Base-by-base conservation (phyloP, 2,888 invertebrate genomes). In the Drosophila melanocephala region DNA sequence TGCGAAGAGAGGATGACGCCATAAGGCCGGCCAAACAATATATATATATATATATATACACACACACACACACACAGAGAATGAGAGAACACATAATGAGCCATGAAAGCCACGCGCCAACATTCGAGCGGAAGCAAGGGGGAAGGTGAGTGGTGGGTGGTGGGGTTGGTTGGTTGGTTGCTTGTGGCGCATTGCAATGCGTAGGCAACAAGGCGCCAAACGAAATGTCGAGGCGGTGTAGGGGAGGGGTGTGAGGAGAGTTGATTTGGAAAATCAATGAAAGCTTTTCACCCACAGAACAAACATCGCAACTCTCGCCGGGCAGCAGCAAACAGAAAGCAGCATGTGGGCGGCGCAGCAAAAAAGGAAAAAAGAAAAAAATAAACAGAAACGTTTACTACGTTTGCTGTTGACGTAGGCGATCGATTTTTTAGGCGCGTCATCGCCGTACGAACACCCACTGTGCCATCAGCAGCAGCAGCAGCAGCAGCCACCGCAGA, bases 381-480 rank as follows among this genome's bases (percentile, higher is more conserved):
- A 16, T 7, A 35, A 22, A 28, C 6, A n/a, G 4, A 53, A 71
- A 67, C 68, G 87, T 76, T 83, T 83, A 89, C 89, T 83, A 84
- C 84, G 83, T 79, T 87, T 87, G 65, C 74, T 87, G 85, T 87
- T 87, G 89, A 83, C 85, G 87, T 87, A 87, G 87, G 89, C 76
- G 83, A 85, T 85, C 85, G 90, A 85, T 85, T 89, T 86, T 87
- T 74, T 55, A 65, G 73, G 60, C 75, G 75, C 82, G 75, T 84
- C 83, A 69, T 59, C 32, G 64, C 58, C 19, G 28, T 47, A 42
- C 71, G 50, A 62, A 65, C 61, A 66, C 66, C 64, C 42, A 68
- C 56, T n/a, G 32, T 30, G 30, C n/a, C 71, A 55, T 52, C 66
- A 63, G 64, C 53, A 30, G 30, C 26, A 39, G 28, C 71, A 55